A percentile compares a stretch with the other conserved stretches of the same genome.
Conservation (phyloP, 2,888 invertebrate genomes). For the Clivina fossor region DNA sequence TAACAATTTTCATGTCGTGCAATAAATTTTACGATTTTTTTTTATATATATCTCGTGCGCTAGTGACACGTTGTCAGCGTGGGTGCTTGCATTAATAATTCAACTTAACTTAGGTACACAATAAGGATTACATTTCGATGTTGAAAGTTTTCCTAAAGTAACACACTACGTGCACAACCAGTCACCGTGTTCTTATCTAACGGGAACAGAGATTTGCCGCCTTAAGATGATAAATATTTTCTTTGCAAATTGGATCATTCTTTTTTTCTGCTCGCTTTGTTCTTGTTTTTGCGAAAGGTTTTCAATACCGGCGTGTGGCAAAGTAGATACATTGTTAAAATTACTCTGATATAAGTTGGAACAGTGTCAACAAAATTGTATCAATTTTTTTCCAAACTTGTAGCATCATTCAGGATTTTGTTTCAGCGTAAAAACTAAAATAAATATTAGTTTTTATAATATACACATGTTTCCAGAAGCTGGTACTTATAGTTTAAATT, state of each 20-base stretch:
- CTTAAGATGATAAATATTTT: not conserved
- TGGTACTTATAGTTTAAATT: no score
- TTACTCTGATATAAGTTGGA: no score
- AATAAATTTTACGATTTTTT: not conserved
- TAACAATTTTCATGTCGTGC: slow-evolving; percentile 2
- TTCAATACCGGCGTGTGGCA: no score
- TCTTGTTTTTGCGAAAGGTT: no score
- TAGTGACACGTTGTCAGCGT: slow-evolving; percentile 8
- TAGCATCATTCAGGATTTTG: no score
- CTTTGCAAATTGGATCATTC: not conserved
- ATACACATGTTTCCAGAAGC: no score
- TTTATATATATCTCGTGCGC: not conserved
- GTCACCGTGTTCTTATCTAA: slow-evolving; percentile 11
- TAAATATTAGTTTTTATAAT: no score
- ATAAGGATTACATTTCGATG: slow-evolving; percentile 15
- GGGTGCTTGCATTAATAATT: slow-evolving; percentile 22
- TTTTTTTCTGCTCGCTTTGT: no score
- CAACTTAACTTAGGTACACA: slow-evolving; percentile 21
- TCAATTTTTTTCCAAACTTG: no score
- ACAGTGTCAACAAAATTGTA: no score
- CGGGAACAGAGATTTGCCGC: slow-evolving; percentile 19
- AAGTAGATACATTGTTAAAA: no score
- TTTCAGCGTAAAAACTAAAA: no score
- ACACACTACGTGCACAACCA: not conserved
- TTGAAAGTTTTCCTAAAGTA: not conserved